Evolutionary conservation across 1,140 invertebrate genomes (phyloP), one percentile per base, ranked within the genome.

Genomic region (Uloborus diversus): DNA sequence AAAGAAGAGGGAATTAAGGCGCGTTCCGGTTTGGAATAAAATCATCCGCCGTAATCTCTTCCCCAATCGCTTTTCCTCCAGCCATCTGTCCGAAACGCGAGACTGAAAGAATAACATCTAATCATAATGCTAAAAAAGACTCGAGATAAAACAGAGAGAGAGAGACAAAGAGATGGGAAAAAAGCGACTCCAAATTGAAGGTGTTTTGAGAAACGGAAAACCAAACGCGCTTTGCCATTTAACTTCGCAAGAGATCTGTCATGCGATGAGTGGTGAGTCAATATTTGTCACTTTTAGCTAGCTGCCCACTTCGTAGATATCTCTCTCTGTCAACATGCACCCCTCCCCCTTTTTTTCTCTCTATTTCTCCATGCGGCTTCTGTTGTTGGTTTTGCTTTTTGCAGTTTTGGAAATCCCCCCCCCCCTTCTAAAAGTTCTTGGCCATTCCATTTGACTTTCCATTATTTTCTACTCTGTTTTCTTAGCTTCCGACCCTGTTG

Each of bases 71-170:
- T n/a, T n/a, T n/a, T n/a, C n/a, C n/a, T n/a, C n/a, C 42, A 42
- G 62, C 73, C 73, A 78, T 78, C 73, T 78, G 73, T 65, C 73
- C 71, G 69, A 78, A 78, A 78, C 62, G 62, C 28, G 73, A 78
- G 66, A 78, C 73, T 51, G 59, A 78, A 78, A 78, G 73, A 78
- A 78, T 78, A 78, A 78, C 73, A 78, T 78, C 66, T 78, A 78
- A 78, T 78, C 73, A 75, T 57, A 66, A 66, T 42, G 57, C 65
- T 42, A 78, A 78, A 69, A 28, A 30, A 13, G 37, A n/a, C n/a
- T 17, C 20, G 32, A 42, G 33, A 30, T 69, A 56, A 56, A 69
- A 51, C 42, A 30, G 27, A 69, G 47, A 59, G 27, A 28, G 17
- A 13, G 33, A 35, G 42, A 70, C 14, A 47, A 35, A 37, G 57